These are phyloP conservation scores for Notothenia coriiceps DNA, from an alignment of 2,113 vertebrate species.

Conservation along the genomic window DNA sequence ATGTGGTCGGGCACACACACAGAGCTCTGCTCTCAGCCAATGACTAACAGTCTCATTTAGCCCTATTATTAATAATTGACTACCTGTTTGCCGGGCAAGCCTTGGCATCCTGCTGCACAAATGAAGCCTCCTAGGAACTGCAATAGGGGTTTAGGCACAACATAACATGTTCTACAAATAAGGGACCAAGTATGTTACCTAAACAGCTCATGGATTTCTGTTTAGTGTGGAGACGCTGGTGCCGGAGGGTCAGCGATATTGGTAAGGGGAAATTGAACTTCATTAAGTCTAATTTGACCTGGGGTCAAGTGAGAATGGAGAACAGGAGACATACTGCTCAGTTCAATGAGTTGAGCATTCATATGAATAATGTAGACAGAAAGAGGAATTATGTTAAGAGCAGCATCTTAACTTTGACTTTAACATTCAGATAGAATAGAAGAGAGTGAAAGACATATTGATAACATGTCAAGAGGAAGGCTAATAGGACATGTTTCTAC, in stretches of 20 bases:
- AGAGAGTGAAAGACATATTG: neutral
- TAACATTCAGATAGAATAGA: neutral
- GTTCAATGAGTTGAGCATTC: neutral
- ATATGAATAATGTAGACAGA: neutral
- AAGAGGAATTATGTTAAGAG: neutral
- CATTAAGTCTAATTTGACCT: neutral
- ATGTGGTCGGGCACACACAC: slow-evolving; percentile 7
- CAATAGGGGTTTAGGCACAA: neutral
- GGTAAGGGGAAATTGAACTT: neutral
- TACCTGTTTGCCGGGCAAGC: slow-evolving; percentile 41
- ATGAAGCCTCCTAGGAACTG: slow-evolving; percentile 19
- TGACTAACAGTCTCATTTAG: slow-evolving; percentile 61
- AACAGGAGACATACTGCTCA: neutral
- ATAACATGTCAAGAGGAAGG: slow-evolving; percentile 7
- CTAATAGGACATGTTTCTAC: neutral
- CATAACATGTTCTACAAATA: slow-evolving; percentile 9
- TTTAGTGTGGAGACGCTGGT: neutral
- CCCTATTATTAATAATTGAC: slow-evolving; percentile 61
- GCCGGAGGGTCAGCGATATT: neutral
- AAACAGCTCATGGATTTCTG: neutral
- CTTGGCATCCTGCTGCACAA: slow-evolving; percentile 56
- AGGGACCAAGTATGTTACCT: neutral
- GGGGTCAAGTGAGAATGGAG: neutral
- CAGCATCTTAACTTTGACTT: neutral
- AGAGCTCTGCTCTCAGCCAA: slow-evolving; percentile 29